Conservation (phyloP, 2,888 invertebrate genomes). For the Euzophera pinguis region DNA sequence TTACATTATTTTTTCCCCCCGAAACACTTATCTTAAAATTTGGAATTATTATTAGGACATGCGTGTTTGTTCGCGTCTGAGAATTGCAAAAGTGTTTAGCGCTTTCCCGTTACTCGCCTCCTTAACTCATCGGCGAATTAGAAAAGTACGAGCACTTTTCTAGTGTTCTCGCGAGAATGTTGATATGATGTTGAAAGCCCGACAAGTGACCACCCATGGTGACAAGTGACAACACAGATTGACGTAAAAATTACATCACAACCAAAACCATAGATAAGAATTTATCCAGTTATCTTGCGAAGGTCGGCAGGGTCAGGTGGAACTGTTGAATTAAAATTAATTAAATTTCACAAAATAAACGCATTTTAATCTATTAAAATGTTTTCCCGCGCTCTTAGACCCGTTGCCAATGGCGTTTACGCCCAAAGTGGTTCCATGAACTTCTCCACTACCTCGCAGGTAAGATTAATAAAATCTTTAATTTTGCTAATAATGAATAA, state of each 20-base stretch:
- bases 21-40: too few relatives aligned
- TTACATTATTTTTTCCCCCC: too few relatives aligned
- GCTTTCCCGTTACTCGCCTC: too few relatives aligned
- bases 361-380: constrained; percentile 50
- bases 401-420: constrained; percentile 58
- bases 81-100: too few relatives aligned
- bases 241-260: constrained; percentile 27
- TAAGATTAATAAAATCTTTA: constrained; percentile 32
- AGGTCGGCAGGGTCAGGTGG: constrained; percentile 60
- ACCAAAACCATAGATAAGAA: constrained; percentile 13
- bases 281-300: constrained; percentile 32
- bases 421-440: constrained; percentile 79
- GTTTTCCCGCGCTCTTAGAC: constrained; percentile 83
- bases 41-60: too few relatives aligned
- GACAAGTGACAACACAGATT: too few relatives aligned
- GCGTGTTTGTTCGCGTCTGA: too few relatives aligned
- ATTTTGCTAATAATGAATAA: not conserved
- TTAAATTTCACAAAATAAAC: constrained; percentile 15
- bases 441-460: constrained; percentile 81
- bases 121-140: too few relatives aligned
- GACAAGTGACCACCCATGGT: too few relatives aligned
- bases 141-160: too few relatives aligned
- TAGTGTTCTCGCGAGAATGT: too few relatives aligned
- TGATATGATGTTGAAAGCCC: too few relatives aligned
- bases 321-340: constrained; percentile 24